Percentiles rank a stretch among this genome's conserved stretches.
These are phyloP conservation scores for Venturia canescens DNA, from an alignment of 1,140 invertebrate genomes.

Conservation along the genomic window DNA sequence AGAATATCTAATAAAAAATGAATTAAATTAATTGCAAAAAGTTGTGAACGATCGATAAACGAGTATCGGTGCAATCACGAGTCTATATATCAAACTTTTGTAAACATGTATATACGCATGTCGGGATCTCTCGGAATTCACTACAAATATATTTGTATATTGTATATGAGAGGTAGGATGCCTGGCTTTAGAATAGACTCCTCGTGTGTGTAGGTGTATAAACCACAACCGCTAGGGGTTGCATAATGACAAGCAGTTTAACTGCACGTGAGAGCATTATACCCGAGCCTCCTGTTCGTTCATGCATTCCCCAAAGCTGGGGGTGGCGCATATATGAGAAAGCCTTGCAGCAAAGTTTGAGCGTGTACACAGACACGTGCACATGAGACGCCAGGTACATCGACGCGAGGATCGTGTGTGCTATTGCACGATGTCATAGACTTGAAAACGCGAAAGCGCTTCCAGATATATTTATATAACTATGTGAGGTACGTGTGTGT, in stretches of 20 bases:
- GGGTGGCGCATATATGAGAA: neutral
- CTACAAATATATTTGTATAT: no score
- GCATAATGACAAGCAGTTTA: slow-evolving; percentile 18
- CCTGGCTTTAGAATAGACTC: neutral
- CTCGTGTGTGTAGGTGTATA: neutral
- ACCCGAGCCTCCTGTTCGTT: neutral
- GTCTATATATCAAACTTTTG: neutral
- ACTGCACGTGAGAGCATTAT: slow-evolving; percentile 10
- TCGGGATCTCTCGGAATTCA: no score
- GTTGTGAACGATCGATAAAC: no score
- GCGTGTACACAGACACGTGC: neutral
- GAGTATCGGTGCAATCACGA: neutral
- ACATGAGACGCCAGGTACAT: neutral
- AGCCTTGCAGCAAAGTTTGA: neutral
- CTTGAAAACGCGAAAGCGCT: slow-evolving; percentile 2
- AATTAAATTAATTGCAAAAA: no score
- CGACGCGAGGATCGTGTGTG: neutral
- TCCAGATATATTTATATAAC: neutral
- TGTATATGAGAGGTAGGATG: neutral
- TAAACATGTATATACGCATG: neutral
- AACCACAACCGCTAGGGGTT: slow-evolving; percentile 7
- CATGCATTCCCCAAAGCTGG: neutral
- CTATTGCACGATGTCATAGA: neutral
- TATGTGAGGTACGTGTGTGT: neutral
- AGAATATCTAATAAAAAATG: no score